Conservation (phyloP, 2,888 invertebrate genomes). For the Machimus atricapillus region DNA sequence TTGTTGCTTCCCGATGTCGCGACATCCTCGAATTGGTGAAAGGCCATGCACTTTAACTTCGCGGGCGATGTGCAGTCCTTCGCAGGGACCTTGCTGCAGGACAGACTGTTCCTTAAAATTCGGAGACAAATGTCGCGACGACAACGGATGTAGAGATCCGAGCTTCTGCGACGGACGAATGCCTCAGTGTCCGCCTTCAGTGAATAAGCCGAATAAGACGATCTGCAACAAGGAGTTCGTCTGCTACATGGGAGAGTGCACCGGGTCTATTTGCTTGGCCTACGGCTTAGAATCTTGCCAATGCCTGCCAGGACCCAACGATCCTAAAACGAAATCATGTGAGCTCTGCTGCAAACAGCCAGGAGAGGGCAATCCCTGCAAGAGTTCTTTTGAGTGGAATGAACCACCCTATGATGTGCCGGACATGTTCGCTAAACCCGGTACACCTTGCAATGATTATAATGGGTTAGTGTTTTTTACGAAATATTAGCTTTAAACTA, state of each 20-base stretch:
- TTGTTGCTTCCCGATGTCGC: slow-evolving; percentile 91
- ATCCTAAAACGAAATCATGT: slow-evolving; percentile 85
- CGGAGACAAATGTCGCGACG: slow-evolving; percentile 88
- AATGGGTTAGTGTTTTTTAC: slow-evolving; percentile 69
- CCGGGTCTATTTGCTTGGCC: slow-evolving; percentile 96
- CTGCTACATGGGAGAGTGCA: slow-evolving; percentile 95
- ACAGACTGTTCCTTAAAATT: slow-evolving; percentile 83
- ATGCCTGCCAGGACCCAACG: slow-evolving; percentile 80
- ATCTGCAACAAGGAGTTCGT: slow-evolving; percentile 97
- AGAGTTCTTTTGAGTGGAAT: slow-evolving; percentile 92
- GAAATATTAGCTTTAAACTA: background rate
- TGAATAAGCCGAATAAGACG: slow-evolving; percentile 92
- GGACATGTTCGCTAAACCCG: slow-evolving; percentile 91
- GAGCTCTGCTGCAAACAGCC: slow-evolving; percentile 91
- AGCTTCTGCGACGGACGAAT: slow-evolving; percentile 90
- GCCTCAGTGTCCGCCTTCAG: slow-evolving; percentile 90
- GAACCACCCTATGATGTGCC: slow-evolving; percentile 88
- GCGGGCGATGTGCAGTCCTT: slow-evolving; percentile 61
- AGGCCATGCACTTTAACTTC: slow-evolving; percentile 88
- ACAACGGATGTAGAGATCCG: slow-evolving; percentile 92
- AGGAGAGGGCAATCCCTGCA: slow-evolving; percentile 81
- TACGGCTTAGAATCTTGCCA: slow-evolving; percentile 97
- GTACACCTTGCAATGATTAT: slow-evolving; percentile 93
- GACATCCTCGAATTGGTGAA: slow-evolving; percentile 77
- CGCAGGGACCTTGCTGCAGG: slow-evolving; percentile 94